phyloP scores from a whole-genome alignment of 2,113 vertebrate species.

The Phylloscopus whistleri region DNA sequence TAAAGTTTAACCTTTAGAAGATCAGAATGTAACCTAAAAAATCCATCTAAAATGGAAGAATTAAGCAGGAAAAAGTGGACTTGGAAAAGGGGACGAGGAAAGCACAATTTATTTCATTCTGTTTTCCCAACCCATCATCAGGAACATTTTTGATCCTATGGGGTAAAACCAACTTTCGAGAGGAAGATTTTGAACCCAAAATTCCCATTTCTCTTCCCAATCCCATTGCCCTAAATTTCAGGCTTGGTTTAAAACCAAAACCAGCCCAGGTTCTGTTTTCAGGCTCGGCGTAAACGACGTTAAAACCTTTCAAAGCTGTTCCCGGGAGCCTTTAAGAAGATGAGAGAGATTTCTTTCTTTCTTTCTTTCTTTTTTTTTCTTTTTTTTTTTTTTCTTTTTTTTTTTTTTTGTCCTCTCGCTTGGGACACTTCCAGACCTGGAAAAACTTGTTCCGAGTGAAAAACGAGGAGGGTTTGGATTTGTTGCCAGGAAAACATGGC shows the following conservation, averaged over 20 bases:
- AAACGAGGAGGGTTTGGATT: neutral
- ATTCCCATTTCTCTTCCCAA: neutral
- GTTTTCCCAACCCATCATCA: neutral
- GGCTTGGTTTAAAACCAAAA: neutral
- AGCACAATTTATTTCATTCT: rapidly evolving
- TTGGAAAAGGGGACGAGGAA: neutral
- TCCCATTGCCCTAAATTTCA: neutral
- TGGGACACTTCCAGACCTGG: slow-evolving; percentile 38
- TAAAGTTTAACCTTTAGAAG: neutral
- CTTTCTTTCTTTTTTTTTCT: too few relatives aligned
- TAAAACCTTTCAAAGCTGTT: neutral
- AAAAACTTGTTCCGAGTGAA: slow-evolving; percentile 46
- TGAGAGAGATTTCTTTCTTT: neutral
- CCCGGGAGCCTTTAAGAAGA: neutral
- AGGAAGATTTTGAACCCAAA: neutral
- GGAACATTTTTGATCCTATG: neutral
- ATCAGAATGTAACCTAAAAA: rapidly evolving
- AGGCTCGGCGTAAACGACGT: neutral
- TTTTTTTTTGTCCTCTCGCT: neutral
- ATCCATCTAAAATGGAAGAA: neutral
- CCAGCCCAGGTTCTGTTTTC: neutral
- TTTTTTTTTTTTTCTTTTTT: neutral
- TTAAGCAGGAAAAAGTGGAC: neutral
- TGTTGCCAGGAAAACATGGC: neutral
- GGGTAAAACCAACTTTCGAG: rapidly evolving